Percentiles rank a stretch among this genome's conserved stretches.
phyloP scores from a whole-genome alignment of 1,140 invertebrate genomes.

The Drosophila simulans region DNA sequence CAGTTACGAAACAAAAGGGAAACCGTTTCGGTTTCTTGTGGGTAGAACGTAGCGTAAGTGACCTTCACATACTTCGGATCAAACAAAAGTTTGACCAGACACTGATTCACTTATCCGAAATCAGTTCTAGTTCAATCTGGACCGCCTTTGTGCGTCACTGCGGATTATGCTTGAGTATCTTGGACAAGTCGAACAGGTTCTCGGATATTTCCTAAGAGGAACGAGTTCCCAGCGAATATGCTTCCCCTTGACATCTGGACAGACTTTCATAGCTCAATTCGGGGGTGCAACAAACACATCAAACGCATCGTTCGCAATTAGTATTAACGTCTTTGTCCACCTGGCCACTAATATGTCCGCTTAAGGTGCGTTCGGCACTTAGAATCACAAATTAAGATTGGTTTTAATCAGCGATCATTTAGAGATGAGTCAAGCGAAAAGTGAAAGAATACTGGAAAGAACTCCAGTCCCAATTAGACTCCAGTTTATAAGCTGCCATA shows the following conservation, averaged over 20 bases:
- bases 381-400: conserved; percentile 22
- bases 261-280: conserved; percentile 41
- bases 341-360: conserved; percentile 5
- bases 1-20: conserved; percentile 62
- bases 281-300: conserved; percentile 18
- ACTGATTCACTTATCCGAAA: conserved; percentile 52
- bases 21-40: conserved; percentile 54
- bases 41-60: conserved; percentile 38
- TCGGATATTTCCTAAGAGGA: conserved; percentile 6
- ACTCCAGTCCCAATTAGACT: not conserved
- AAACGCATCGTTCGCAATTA: conserved; percentile 25
- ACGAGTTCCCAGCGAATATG: conserved; percentile 29
- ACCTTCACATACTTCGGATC: conserved; percentile 63
- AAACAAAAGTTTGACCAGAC: conserved; percentile 30
- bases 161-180: conserved; percentile 23
- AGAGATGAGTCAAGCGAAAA: conserved; percentile 14
- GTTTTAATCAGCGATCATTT: conserved; percentile 21
- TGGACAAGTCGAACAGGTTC: conserved; percentile 35
- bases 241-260: conserved; percentile 12
- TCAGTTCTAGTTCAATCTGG: conserved; percentile 38
- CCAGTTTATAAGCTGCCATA: not conserved
- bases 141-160: conserved; percentile 20
- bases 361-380: conserved; percentile 43
- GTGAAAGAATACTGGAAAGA: conserved; percentile 6
- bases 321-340: conserved; percentile 24